Evolutionary conservation across 2,888 invertebrate species (phyloP).

Genomic region (Nycteola revayana): DNA sequence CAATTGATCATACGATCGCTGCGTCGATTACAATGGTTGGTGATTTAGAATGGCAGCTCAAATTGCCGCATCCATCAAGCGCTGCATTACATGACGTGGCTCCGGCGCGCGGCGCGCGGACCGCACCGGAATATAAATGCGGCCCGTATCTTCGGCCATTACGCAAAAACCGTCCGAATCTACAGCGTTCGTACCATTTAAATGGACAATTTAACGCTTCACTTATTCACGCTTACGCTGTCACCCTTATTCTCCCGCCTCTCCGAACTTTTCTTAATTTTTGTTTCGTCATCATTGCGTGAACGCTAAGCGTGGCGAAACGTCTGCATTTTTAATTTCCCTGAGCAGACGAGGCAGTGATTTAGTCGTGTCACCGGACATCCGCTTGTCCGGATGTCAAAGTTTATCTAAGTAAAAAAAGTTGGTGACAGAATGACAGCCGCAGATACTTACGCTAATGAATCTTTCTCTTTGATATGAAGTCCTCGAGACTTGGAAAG

Average conservation of each 20-base stretch:
- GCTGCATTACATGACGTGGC: not conserved
- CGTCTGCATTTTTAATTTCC: constrained; percentile 23
- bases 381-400: constrained; percentile 8
- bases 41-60: not conserved
- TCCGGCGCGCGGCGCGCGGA: constrained; percentile 4
- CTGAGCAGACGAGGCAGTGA: constrained; percentile 2
- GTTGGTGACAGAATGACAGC: not conserved
- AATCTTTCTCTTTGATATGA: too few species aligned
- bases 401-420: constrained; percentile 13
- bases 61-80: constrained; percentile 14
- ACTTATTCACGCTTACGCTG: constrained; percentile 38
- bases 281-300: constrained; percentile 37
- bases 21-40: too few species aligned
- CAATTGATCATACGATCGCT: too few species aligned
- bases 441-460: constrained; percentile 1
- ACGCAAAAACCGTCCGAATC: constrained; percentile 36
- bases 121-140: constrained; percentile 35
- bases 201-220: constrained; percentile 57
- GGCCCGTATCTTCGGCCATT: constrained; percentile 30
- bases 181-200: constrained; percentile 47
- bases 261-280: constrained; percentile 34
- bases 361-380: constrained; percentile 8
- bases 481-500: too few species aligned
- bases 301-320: constrained; percentile 18
- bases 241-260: constrained; percentile 16